Percentiles rank a stretch among this genome's conserved stretches.
Evolutionary conservation across 1,140 invertebrate genomes (phyloP).

Genomic region (Lucilia cuprina): DNA sequence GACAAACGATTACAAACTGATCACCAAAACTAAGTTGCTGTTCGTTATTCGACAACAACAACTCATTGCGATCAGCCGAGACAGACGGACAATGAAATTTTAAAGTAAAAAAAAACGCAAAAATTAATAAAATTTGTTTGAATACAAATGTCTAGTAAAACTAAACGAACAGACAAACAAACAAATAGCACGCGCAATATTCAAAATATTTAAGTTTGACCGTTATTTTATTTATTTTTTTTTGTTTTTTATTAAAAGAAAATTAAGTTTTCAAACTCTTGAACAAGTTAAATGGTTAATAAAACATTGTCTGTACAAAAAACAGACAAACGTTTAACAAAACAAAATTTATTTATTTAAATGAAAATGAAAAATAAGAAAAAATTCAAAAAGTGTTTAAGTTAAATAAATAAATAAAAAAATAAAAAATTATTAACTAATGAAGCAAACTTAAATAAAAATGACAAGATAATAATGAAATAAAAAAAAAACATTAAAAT

Average conservation of each 20-base stretch:
- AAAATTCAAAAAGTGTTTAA: background rate
- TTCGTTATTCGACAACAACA: background rate
- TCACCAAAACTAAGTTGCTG: background rate
- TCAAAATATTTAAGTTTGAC: background rate
- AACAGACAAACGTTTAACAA: background rate
- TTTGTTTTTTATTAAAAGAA: too few species aligned
- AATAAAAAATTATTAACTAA: too few species aligned
- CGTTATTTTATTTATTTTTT: too few species aligned
- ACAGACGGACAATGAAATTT: background rate
- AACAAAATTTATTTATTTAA: background rate
- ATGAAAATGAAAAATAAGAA: background rate
- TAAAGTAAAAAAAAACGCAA: background rate
- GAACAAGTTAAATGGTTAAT: too few species aligned
- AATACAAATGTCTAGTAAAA: background rate
- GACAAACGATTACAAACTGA: background rate
- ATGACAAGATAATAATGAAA: background rate
- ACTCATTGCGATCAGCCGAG: background rate
- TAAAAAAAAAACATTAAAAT: background rate
- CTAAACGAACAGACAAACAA: too few species aligned
- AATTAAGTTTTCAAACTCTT: too few species aligned
- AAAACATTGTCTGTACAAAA: background rate
- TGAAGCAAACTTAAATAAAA: too few species aligned
- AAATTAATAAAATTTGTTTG: background rate
- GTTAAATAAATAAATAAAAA: background rate
- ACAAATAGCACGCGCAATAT: background rate